Evolutionary conservation across 2,888 invertebrate species (phyloP).

Genomic region (Hypomecis punctinalis): DNA sequence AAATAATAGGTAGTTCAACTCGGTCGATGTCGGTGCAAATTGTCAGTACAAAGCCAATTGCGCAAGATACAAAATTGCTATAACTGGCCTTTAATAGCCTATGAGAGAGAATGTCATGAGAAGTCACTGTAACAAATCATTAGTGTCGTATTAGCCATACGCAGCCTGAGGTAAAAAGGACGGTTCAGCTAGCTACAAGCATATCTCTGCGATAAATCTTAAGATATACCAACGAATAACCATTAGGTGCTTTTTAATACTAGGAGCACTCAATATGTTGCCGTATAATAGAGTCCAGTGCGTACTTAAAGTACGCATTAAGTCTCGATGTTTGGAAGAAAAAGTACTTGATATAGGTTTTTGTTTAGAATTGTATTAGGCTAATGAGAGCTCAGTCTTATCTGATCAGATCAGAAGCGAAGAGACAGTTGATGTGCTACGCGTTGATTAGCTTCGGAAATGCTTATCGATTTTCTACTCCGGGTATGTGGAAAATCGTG

Average conservation of each 20-base stretch:
- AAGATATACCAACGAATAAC: constrained; percentile 35
- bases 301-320: constrained; percentile 9
- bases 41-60: no score
- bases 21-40: no score
- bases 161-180: constrained; percentile 30
- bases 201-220: constrained; percentile 42
- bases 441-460: constrained; percentile 1
- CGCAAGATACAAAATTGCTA: no score
- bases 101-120: constrained; percentile 4
- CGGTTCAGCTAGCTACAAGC: constrained; percentile 31
- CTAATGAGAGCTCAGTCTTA: constrained; percentile 15
- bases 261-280: constrained; percentile 8
- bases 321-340: constrained; percentile 9
- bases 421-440: constrained; percentile 6
- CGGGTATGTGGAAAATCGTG: constrained; percentile 2
- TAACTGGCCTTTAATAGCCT: no score
- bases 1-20: no score
- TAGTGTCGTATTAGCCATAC: constrained; percentile 37
- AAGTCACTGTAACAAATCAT: constrained; percentile 29
- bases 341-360: constrained; percentile 7
- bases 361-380: constrained; percentile 9
- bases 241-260: constrained; percentile 22
- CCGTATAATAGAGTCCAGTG: constrained; percentile 17
- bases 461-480: neutral
- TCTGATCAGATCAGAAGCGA: constrained; percentile 17